Base-by-base conservation (phyloP, 1,140 invertebrate genomes). In the Chironomus tepperi region DNA sequence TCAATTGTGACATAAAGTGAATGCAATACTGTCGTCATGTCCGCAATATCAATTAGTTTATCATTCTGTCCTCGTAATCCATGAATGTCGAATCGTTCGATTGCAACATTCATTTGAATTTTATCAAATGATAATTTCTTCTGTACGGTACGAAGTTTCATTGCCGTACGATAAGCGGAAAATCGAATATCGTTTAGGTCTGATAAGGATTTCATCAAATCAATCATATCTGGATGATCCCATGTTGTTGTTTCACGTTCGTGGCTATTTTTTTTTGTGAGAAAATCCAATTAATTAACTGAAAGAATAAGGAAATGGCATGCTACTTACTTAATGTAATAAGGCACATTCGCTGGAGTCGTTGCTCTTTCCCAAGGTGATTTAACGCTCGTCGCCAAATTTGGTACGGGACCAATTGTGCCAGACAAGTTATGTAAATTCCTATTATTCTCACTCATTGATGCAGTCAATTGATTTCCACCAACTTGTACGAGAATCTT, bases 171-270 rank as follows among this genome's bases (percentile, higher is more conserved):
- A 84, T 99, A 99, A 8, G 98, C 98, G 42, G 96, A 98, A 84
- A 98, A 99, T 77, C 96, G 89, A 72, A 99, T 95, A 84, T 98
- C 94, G 85, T 99, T 99, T 70, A 98, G 89, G 80, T 97, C 93
- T 6, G 92, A 89, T 76, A 98, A 85, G 8, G 93, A 91, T 80
- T 93, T 90, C 87, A 98, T 93, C 76, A 98, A 86, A 76, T 97
- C 93, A 77, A 96, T 91, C 94, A 98, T 97, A 82, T 93, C 92
- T 21, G 97, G 97, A 85, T 99, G 97, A 88, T 99, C 96, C 96
- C 96, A 98, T 83, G 97, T 94, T 6, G 96, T 98, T 47, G 93
- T 97, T 86, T 98, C 94, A 78, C 92, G 88, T 80, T 93, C 90
- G 85, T 98, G 96, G 84, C 94, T 96, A 81, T 67, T 85, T 77